phyloP scores from a whole-genome alignment of 2,888 invertebrate genomes.

The Agriotes lineatus region DNA sequence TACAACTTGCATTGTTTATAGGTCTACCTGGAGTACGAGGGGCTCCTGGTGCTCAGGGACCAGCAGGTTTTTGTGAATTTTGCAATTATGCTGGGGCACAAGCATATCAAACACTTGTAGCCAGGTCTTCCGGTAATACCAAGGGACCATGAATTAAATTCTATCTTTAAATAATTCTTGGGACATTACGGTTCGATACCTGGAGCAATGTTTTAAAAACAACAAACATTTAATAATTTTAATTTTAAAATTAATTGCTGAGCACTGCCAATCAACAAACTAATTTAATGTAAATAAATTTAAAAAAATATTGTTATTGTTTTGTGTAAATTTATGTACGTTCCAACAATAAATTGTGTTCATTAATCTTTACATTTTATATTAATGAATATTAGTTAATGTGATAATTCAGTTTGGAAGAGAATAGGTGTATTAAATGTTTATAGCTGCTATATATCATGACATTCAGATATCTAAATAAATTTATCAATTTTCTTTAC shows the following conservation, averaged over 20 bases:
- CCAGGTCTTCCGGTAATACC: conserved; percentile 68
- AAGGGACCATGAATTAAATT: conserved; percentile 70
- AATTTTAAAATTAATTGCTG: conserved; percentile 6
- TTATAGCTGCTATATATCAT: no score
- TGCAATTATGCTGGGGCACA: conserved; percentile 71
- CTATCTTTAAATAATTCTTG: neutral
- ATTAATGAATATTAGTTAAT: no score
- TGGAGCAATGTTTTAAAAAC: neutral
- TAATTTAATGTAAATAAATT: conserved; percentile 18
- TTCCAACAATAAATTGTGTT: conserved; percentile 6
- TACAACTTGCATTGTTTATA: conserved; percentile 23
- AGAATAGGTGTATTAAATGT: no score
- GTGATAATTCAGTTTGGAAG: no score
- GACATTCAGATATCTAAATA: no score
- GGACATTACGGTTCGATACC: neutral
- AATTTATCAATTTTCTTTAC: no score
- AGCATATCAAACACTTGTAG: conserved; percentile 68
- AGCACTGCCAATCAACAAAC: conserved; percentile 16
- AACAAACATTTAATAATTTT: neutral
- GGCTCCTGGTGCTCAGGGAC: conserved; percentile 74
- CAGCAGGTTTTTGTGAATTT: conserved; percentile 75
- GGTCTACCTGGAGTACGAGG: conserved; percentile 68
- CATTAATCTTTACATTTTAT: no score
- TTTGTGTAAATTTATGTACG: no score
- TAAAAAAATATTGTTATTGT: neutral